These are phyloP conservation scores for Dendrolimus punctatus DNA, from an alignment of 1,140 invertebrate genomes.

Conservation along the genomic window DNA sequence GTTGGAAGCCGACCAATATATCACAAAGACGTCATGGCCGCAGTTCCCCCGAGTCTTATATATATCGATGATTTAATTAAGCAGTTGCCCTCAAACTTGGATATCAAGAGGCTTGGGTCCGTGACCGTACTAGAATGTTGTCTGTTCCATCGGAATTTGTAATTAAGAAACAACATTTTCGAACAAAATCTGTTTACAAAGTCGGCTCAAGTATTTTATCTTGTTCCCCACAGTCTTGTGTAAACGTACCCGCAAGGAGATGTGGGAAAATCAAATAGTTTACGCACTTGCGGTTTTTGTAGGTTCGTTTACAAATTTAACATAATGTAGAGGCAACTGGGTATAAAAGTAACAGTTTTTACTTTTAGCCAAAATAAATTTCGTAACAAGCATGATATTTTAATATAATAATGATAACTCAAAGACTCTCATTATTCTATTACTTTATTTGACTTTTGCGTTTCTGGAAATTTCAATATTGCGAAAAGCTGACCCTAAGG, in stretches of 20 bases:
- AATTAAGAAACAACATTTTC: constrained; percentile 48
- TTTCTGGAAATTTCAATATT: too few relatives aligned
- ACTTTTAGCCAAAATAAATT: neutral
- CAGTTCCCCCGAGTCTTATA: constrained; percentile 9
- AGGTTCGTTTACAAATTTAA: neutral
- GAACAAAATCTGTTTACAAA: constrained; percentile 45
- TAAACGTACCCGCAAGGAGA: constrained; percentile 12
- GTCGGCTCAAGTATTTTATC: constrained; percentile 32
- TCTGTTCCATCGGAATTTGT: constrained; percentile 45
- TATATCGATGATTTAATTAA: constrained; percentile 54
- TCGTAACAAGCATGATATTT: neutral
- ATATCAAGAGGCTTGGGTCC: constrained; percentile 23
- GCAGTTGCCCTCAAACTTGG: constrained; percentile 37
- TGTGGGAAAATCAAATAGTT: constrained; percentile 24
- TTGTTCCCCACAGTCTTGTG: constrained; percentile 19
- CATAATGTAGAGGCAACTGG: too few relatives aligned
- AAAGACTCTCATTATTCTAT: neutral
- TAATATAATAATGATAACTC: neutral
- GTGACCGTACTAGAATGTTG: constrained; percentile 25
- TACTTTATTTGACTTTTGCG: neutral
- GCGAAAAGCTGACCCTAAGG: too few relatives aligned
- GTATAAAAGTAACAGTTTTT: neutral
- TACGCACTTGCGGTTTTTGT: constrained; percentile 9
- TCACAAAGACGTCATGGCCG: neutral
- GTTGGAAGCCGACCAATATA: neutral